Evolutionary conservation across 30 jellyfish, hydroid and myxozoan genomes (phyloP), one percentile per base, ranked within the genome.

Genomic region (Turritopsis rubra): DNA sequence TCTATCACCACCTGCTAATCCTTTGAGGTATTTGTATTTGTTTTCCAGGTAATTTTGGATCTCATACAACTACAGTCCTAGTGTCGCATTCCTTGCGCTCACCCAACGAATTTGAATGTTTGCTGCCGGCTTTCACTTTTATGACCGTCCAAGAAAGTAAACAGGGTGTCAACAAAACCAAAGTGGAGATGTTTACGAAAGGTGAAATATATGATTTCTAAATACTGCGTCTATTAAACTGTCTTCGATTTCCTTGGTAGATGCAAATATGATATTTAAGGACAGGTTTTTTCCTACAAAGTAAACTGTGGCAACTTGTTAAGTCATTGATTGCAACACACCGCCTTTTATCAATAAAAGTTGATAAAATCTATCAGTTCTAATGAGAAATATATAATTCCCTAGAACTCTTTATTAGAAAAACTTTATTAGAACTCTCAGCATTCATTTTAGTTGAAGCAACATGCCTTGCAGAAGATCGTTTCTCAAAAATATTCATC

Each of bases 381-480:
- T n/a, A n/a, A n/a, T n/a, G n/a, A n/a, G n/a, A n/a, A n/a, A n/a
- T n/a, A n/a, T n/a, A n/a, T n/a, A n/a, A n/a, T n/a, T n/a, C n/a
- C n/a, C n/a, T n/a, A n/a, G n/a, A n/a, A n/a, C n/a, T n/a, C n/a
- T n/a, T n/a, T n/a, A n/a, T n/a, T n/a, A n/a, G n/a, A n/a, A n/a
- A n/a, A n/a, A n/a, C n/a, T n/a, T n/a, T n/a, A n/a, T n/a, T n/a
- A 28, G 98, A 91, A 20, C 96, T 88, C 65, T 91, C 98, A 1
- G 96, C 91, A 75, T 91, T 91, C 98, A 91, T 91, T 80, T 91
- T 91, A 21, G 97, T 91, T 53, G 97, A 91, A 1, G 97, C 83
- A 66, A 83, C 79, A 60, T 91, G 97, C 23, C 97, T 65, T 0
- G 97, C 74, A 26, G 97, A 86, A 1, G 97, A 91, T 22, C 97